Evolutionary conservation across 2,888 invertebrate genomes (phyloP).

Genomic region (Aspidiotus rigidus): DNA sequence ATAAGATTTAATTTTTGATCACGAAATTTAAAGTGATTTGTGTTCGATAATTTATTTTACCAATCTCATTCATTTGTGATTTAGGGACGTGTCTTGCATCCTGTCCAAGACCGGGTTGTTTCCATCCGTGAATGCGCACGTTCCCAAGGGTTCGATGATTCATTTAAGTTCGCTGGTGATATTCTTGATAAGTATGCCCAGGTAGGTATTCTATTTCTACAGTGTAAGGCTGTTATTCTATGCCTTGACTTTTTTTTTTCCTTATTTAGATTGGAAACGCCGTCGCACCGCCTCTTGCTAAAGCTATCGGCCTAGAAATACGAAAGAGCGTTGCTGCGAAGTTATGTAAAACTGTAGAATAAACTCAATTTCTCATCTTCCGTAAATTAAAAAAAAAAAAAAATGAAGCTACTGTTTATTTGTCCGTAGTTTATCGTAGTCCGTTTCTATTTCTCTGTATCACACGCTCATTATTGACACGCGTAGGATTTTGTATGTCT

Average conservation of each 20-base stretch:
- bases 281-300: conserved; percentile 72
- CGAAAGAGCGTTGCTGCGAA: conserved; percentile 43
- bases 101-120: conserved; percentile 69
- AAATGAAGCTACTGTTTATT: neutral
- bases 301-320: conserved; percentile 66
- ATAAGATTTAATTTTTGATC: neutral
- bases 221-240: too few relatives aligned
- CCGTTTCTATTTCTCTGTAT: too few relatives aligned
- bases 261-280: conserved; percentile 62
- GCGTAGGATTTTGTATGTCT: too few relatives aligned
- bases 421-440: too few relatives aligned
- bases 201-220: conserved; percentile 39
- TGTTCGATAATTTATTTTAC: neutral
- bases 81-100: conserved; percentile 69
- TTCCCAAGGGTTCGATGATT: conserved; percentile 74
- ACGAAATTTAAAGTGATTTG: neutral
- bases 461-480: too few relatives aligned
- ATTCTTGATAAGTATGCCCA: conserved; percentile 68
- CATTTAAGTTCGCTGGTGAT: conserved; percentile 63
- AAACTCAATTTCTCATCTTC: neutral
- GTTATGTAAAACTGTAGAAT: conserved; percentile 20
- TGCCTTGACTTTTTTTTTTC: neutral
- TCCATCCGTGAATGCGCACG: conserved; percentile 78
- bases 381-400: neutral
- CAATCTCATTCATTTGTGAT: conserved; percentile 20